Evolutionary conservation across 2,113 vertebrate genomes (phyloP).

Genomic region (Paramisgurnus dabryanus): DNA sequence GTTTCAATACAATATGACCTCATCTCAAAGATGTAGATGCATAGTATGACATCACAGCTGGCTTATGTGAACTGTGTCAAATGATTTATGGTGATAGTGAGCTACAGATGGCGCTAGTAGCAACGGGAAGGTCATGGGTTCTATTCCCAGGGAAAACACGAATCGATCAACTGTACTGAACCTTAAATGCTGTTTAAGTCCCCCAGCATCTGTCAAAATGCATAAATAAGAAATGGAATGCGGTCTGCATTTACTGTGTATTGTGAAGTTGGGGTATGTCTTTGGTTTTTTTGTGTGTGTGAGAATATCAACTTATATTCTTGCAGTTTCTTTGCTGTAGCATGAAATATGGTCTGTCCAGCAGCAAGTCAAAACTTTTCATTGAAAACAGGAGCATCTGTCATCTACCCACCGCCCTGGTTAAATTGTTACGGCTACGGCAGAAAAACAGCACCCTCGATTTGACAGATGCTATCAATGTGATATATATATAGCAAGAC

Average conservation of each 20-base stretch:
- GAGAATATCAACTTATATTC: constrained; percentile 1
- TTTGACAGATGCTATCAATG: constrained; percentile 64
- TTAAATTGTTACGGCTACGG: constrained; percentile 57
- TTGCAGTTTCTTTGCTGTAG: constrained; percentile 16
- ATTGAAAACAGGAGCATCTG: constrained; percentile 61
- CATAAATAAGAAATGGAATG: neutral
- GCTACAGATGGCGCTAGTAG: neutral
- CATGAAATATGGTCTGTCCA: constrained; percentile 66
- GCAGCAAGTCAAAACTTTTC: constrained; percentile 67
- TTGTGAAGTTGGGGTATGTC: neutral
- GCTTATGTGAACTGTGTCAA: neutral
- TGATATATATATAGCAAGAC: constrained; percentile 63
- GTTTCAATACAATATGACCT: constrained; percentile 25
- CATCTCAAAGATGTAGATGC: constrained; percentile 20
- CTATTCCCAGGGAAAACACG: too few relatives aligned
- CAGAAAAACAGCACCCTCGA: constrained; percentile 63
- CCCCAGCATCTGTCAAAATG: too few relatives aligned
- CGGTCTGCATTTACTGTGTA: neutral
- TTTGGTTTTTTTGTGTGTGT: constrained; percentile 15
- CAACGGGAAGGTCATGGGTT: too few relatives aligned
- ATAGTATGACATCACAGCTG: constrained; percentile 33
- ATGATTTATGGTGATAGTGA: constrained; percentile 9
- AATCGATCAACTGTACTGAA: too few relatives aligned
- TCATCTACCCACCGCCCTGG: constrained; percentile 60
- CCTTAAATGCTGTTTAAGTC: too few relatives aligned